Evolutionary conservation across 2,797 vertebrate species (phyloP).

Genomic region (Syngnathus acus): DNA sequence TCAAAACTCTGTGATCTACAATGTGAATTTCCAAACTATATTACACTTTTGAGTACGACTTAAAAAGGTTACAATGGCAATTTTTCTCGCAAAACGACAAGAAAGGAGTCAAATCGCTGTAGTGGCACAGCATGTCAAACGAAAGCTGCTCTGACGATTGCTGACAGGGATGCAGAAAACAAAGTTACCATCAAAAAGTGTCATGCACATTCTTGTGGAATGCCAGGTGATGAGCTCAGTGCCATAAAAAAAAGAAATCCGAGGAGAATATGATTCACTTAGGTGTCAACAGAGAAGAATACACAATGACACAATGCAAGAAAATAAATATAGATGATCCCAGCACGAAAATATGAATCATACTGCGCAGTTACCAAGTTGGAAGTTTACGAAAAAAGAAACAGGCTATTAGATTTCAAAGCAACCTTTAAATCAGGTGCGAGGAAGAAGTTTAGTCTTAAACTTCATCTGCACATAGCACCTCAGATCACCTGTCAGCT

Average conservation of each 20-base stretch:
- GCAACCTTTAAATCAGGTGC: conserved; percentile 24
- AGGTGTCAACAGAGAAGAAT: conserved; percentile 33
- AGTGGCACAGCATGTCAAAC: conserved; percentile 18
- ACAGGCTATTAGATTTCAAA: conserved; percentile 17
- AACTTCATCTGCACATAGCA: conserved; percentile 13
- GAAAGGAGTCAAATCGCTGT: not conserved
- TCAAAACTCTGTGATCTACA: conserved; percentile 8
- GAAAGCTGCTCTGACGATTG: conserved; percentile 33
- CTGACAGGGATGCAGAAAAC: conserved; percentile 30
- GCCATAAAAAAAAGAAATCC: conserved; percentile 39
- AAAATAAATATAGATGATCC: conserved; percentile 11
- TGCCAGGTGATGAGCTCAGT: conserved; percentile 38
- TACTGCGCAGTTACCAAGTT: conserved; percentile 19
- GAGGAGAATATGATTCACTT: conserved; percentile 29
- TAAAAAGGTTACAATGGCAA: conserved; percentile 14
- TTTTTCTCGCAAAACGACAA: conserved; percentile 2
- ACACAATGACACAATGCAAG: conserved; percentile 20
- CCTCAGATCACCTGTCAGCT: conserved; percentile 33
- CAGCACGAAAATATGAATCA: conserved; percentile 23
- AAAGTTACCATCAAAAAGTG: conserved; percentile 40
- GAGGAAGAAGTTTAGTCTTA: conserved; percentile 25
- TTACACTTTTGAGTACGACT: conserved; percentile 23
- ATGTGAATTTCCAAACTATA: conserved; percentile 23
- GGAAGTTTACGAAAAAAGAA: conserved; percentile 35
- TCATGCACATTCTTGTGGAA: conserved; percentile 34